These are phyloP conservation scores for Heliornis fulica DNA, from an alignment of 2,113 vertebrate species.

Conservation along the genomic window DNA sequence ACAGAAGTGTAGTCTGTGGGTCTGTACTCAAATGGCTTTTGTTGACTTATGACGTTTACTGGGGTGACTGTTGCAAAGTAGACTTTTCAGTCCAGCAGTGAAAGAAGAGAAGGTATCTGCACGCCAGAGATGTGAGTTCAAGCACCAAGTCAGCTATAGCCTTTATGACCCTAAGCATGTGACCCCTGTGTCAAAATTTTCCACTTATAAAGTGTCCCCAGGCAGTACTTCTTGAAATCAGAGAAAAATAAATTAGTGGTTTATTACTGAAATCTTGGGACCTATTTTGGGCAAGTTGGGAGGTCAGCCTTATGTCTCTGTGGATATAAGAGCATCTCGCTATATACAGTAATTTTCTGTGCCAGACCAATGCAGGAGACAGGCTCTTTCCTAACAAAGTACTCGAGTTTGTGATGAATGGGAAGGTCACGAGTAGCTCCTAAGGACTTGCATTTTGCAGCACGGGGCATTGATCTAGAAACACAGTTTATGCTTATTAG, in stretches of 20 bases:
- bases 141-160: background rate
- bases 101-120: background rate
- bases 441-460: background rate
- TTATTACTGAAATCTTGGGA: background rate
- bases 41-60: rapidly evolving
- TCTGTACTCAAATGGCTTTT: background rate
- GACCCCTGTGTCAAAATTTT: background rate
- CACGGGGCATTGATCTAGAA: background rate
- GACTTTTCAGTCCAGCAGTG: background rate
- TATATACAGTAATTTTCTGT: background rate
- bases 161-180: background rate
- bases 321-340: background rate
- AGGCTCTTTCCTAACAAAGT: background rate
- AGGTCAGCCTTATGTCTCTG: background rate
- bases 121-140: rapidly evolving
- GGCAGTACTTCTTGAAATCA: background rate
- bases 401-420: background rate
- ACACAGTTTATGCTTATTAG: background rate
- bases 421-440: background rate
- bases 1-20: background rate
- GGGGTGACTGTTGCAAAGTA: background rate
- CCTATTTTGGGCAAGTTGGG: background rate
- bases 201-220: background rate
- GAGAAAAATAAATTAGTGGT: background rate
- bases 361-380: background rate